Evolutionary conservation across 2,888 invertebrate genomes (phyloP), one percentile per base, ranked within the genome.

Genomic region (Dorcus hopei): DNA sequence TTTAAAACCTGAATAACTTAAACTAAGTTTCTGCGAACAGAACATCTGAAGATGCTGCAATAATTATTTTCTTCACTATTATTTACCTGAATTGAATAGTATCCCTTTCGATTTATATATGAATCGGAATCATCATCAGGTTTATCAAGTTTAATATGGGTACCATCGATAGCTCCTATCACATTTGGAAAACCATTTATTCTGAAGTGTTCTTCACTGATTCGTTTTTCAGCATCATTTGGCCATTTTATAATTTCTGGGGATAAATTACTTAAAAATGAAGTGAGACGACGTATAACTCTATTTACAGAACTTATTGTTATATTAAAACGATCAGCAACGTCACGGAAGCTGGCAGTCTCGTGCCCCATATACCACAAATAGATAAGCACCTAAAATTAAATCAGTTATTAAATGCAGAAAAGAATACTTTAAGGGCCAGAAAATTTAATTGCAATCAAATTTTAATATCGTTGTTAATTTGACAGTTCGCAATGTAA

Each of bases 271-370:
- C 60, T 61, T 6, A 62, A 9, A 51, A 53, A 53, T 47, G 43
- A 41, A 9, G 56, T 54, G 16, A 61, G 9, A 38, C 54, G 38
- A 9, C 41, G 38, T 9, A 56, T 53, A 39, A 61, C 38, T 40
- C 14, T 38, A 38, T 43, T 38, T n/a, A 65, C 33, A 1, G 59
- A 53, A 41, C 61, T 64, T n/a, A 62, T 61, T 3, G 54, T 49
- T 4, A 61, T 42, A 42, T 57, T 49, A 38, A 62, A 64, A 8
- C 62, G 23, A 43, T 64, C 62, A n/a, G 58, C 64, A 16, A 62
- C 57, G 59, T 64, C 61, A 9, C 58, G 43, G 56, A 57, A 64
- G 6, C 39, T 41, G 14, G 59, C 49, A 3, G 61, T 57, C 49
- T 64, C 52, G 41, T 61, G 62, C 0, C 62, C 62, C 38, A 38